phyloP scores from a whole-genome alignment of 2,888 invertebrate species.

The Elysia crispata region DNA sequence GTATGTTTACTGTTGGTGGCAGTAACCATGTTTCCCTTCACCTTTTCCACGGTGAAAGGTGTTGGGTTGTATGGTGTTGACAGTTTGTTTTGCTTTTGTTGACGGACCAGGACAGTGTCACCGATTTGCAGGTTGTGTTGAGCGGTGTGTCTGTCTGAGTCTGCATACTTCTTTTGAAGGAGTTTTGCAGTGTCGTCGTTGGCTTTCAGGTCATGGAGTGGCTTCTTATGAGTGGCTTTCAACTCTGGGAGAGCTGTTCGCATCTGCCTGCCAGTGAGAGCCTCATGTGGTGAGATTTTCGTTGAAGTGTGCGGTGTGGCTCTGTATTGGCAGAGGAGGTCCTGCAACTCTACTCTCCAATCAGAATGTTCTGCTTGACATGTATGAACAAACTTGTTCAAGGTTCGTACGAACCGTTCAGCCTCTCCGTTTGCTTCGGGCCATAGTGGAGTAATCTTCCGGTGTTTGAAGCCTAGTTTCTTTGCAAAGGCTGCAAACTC shows the following conservation, averaged over 20 bases:
- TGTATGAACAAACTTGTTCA: slow-evolving; percentile 34
- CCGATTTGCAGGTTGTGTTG: background rate
- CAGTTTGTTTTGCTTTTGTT: background rate
- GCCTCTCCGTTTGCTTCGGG: background rate
- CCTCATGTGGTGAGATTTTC: slow-evolving; percentile 18
- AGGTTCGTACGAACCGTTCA: slow-evolving; percentile 57
- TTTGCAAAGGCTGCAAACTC: background rate
- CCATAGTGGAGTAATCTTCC: slow-evolving; percentile 20
- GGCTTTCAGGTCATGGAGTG: background rate
- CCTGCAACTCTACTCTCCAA: background rate
- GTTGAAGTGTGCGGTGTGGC: slow-evolving; percentile 23
- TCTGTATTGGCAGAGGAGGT: slow-evolving; percentile 14
- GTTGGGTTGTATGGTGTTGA: background rate
- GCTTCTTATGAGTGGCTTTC: background rate
- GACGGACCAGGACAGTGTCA: slow-evolving; percentile 2
- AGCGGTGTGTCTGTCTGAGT: background rate
- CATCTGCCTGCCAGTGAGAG: slow-evolving; percentile 2
- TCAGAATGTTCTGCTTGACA: background rate
- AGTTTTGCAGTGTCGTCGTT: background rate
- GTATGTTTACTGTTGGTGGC: background rate
- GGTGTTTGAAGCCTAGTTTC: slow-evolving; percentile 11
- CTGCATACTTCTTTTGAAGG: background rate
- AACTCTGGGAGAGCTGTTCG: slow-evolving; percentile 6
- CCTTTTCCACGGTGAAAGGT: slow-evolving; percentile 2
- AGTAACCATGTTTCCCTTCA: slow-evolving; percentile 1